Base-by-base conservation (phyloP, 2,113 vertebrate genomes). In the Datnioides undecimradiatus region DNA sequence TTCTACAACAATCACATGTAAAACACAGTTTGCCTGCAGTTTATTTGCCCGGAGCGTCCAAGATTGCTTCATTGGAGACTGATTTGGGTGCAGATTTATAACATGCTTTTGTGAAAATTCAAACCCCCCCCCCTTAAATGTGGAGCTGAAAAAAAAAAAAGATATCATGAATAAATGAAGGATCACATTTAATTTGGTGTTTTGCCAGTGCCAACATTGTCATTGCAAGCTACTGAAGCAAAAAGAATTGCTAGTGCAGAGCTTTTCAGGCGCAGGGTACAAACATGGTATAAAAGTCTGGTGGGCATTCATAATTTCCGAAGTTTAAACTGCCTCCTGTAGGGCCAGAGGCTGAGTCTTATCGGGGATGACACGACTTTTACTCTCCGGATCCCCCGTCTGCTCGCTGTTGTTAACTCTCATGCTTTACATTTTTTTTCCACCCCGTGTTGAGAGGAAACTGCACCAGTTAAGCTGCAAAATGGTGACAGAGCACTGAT, bases 301-400 rank as follows among this genome's bases (percentile, higher is more conserved):
- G 57, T 68, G 81, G 76, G 78, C 79, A 90, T 90, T 92, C 59
- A 84, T 79, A 83, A 88, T 90, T 87, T 84, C 71, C 55, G 78
- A 74, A 81, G 79, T 87, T 88, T 83, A 88, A 87, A 93, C 79
- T 45, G 80, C 71, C 80, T 90, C 84, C 74, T 88, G 82, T 63
- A 73, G 77, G 82, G 80, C 77, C 62, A 34, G 55, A 45, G 85
- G 80, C 87, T 87, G 87, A 92, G 83, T 82, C 58, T 90, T 88
- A 93, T 93, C 80, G 11, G 76, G 78, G 46, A 85, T 86, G 91
- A 91, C 89, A 88, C 43, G 29, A 75, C 69, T 82, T 89, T 84
- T 79, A 75, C 73, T 87, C 77, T 70, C 45, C 5, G 38, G 25
- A 80, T 87, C 65, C 80, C 84, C 79, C 2, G 12, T 78, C 87